A percentile compares a stretch with the other conserved stretches of the same genome.
Evolutionary conservation across 2,113 vertebrate species (phyloP).

Genomic region (Plectropomus leopardus): DNA sequence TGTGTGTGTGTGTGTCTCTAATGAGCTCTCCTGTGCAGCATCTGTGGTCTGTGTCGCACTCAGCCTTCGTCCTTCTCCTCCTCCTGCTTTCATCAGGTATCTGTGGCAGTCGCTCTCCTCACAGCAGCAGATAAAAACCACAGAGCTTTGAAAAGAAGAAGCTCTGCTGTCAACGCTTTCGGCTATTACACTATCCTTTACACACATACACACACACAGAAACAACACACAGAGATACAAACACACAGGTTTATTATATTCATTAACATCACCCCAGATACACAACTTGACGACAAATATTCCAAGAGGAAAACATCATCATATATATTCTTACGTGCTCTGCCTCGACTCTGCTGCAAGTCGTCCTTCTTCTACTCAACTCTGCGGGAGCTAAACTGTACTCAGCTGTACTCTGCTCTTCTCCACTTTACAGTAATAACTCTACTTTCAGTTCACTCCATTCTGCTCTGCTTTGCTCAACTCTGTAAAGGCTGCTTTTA

Average conservation of each 20-base stretch:
- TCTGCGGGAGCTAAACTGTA: background rate
- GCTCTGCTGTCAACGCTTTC: slow-evolving; percentile 6
- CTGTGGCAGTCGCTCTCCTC: slow-evolving; percentile 40
- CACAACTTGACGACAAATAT: background rate
- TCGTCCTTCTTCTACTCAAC: background rate
- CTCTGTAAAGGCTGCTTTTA: background rate
- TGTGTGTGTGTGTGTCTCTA: slow-evolving; percentile 47
- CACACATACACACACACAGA: slow-evolving; percentile 6
- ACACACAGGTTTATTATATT: slow-evolving; percentile 13
- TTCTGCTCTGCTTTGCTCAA: background rate
- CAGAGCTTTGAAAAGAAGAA: slow-evolving; percentile 38
- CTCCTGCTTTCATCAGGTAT: slow-evolving; percentile 56
- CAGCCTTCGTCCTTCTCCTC: slow-evolving; percentile 55
- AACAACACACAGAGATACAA: background rate
- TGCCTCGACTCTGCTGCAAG: background rate
- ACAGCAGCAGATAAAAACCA: slow-evolving; percentile 33
- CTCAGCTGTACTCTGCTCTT: background rate
- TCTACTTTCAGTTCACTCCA: background rate
- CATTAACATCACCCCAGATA: slow-evolving; percentile 4
- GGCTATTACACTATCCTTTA: background rate
- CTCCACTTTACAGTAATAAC: background rate
- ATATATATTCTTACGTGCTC: background rate
- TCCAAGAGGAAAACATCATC: background rate
- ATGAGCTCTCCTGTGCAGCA: slow-evolving; percentile 70
- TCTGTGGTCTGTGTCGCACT: slow-evolving; percentile 68